phyloP scores from a whole-genome alignment of 2,113 vertebrate species.

The Cervus canadensis region DNA sequence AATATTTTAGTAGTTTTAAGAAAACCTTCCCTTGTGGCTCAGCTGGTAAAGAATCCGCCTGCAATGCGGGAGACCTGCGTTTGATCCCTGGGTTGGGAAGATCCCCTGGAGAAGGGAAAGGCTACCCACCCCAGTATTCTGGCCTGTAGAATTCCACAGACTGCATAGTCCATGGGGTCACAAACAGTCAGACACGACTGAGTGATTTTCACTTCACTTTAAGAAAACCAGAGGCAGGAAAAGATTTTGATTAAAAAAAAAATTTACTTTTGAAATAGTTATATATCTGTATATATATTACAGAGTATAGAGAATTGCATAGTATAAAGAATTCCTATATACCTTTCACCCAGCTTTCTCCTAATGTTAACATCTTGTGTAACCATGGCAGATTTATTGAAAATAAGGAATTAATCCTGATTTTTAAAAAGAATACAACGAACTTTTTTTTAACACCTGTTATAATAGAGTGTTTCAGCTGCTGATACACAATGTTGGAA shows the following conservation, averaged over 20 bases:
- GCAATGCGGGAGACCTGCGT: background rate
- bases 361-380: background rate
- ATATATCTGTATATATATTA: background rate
- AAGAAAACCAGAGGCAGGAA: background rate
- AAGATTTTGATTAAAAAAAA: background rate
- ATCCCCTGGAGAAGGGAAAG: background rate
- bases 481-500: background rate
- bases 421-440: conserved; percentile 8
- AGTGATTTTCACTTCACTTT: background rate
- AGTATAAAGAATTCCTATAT: background rate
- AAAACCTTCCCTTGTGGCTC: background rate
- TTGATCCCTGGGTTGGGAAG: background rate
- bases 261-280: background rate
- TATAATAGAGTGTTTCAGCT: background rate
- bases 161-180: background rate
- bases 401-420: background rate
- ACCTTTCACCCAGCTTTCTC: background rate
- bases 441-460: background rate
- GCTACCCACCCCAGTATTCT: background rate
- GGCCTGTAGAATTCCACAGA: background rate
- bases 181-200: background rate
- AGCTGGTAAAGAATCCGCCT: background rate
- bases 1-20: conserved; percentile 32
- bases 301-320: background rate
- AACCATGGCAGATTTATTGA: background rate